phyloP scores from a whole-genome alignment of 2,888 invertebrate species.

The Sepioteuthis lessoniana region DNA sequence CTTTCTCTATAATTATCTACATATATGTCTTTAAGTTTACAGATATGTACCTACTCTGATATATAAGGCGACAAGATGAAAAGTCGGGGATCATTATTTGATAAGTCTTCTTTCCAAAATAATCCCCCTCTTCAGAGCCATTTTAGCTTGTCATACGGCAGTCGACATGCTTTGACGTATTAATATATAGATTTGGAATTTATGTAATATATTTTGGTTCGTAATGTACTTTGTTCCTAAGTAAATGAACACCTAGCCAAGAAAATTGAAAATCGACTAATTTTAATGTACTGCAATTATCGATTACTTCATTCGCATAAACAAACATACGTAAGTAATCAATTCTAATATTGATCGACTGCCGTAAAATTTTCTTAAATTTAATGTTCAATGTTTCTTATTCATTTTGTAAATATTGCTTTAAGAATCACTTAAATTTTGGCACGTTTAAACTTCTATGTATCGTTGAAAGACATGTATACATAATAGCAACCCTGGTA shows the following conservation, averaged over 20 bases:
- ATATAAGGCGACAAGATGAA: not conserved
- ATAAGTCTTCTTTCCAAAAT: not conserved
- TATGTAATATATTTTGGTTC: not conserved
- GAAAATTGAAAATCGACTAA: not conserved
- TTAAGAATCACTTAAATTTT: not conserved
- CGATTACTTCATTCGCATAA: conserved; percentile 33
- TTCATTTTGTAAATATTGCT: not conserved
- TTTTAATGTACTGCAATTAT: not conserved
- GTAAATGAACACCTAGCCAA: not conserved
- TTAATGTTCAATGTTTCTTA: not conserved
- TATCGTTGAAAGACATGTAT: not conserved
- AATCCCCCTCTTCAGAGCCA: not conserved
- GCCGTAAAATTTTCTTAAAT: not conserved
- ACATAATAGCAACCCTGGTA: not conserved
- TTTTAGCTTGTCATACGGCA: not conserved
- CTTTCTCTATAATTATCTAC: not conserved
- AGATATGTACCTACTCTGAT: not conserved
- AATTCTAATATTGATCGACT: not conserved
- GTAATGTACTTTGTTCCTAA: not conserved
- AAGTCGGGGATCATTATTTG: not conserved
- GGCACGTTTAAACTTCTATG: not conserved
- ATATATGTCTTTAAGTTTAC: not conserved
- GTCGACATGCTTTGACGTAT: conserved; percentile 2
- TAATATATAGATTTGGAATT: not conserved
- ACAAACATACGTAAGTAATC: not conserved